These are phyloP conservation scores for Chelmon rostratus DNA, from an alignment of 2,797 vertebrate species.

Conservation along the genomic window DNA sequence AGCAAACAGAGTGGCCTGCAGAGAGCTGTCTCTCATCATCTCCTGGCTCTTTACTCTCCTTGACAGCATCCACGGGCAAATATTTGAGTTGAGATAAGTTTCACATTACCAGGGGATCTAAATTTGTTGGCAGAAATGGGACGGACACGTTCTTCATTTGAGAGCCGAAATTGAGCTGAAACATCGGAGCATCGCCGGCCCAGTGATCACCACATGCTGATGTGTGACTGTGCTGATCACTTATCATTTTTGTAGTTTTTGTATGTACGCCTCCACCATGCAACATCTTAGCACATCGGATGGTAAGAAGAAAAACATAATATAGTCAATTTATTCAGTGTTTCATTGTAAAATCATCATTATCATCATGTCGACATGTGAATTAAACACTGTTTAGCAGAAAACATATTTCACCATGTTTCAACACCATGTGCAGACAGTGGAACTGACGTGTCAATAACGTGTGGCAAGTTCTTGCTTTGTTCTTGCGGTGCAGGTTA, in stretches of 20 bases:
- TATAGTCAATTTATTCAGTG: background rate
- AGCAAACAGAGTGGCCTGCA: conserved; percentile 77
- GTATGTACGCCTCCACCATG: background rate
- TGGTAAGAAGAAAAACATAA: background rate
- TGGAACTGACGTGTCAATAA: conserved; percentile 34
- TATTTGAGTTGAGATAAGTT: conserved; percentile 80
- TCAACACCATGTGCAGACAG: conserved; percentile 10
- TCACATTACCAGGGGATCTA: conserved; percentile 73
- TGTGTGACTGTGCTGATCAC: conserved; percentile 13
- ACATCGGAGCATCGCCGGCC: conserved; percentile 16
- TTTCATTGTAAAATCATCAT: background rate
- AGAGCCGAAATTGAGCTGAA: conserved; percentile 52
- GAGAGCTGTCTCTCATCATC: conserved; percentile 77
- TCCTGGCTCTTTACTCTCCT: conserved; percentile 68
- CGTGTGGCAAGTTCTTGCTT: background rate
- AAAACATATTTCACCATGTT: background rate
- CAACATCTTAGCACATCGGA: background rate
- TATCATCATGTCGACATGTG: background rate
- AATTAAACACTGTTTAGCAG: background rate
- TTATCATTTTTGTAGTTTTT: background rate
- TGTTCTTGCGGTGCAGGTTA: background rate
- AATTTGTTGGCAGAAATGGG: conserved; percentile 62
- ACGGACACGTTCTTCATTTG: conserved; percentile 45
- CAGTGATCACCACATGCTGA: background rate
- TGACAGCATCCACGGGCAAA: conserved; percentile 79